Conservation (phyloP, 2,888 invertebrate genomes). For the Tipula confusa region DNA sequence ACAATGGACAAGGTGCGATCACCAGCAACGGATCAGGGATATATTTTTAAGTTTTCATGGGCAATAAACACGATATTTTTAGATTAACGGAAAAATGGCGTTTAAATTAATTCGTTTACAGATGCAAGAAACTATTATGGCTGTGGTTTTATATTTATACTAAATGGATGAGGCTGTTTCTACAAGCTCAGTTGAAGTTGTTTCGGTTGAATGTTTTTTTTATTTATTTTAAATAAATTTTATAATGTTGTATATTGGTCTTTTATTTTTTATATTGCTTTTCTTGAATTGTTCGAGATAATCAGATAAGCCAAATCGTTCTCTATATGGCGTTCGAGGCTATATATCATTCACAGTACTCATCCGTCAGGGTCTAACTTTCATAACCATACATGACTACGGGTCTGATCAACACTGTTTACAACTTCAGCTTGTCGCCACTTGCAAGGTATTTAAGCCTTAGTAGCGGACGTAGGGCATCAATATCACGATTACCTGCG, state of each 20-base stretch:
- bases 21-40: background rate
- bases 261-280: too few species aligned
- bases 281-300: too few species aligned
- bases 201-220: background rate
- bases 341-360: too few species aligned
- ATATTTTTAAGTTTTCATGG: background rate
- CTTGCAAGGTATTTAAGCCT: too few species aligned
- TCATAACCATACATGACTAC: too few species aligned
- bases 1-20: background rate
- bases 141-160: background rate
- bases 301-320: too few species aligned
- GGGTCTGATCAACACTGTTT: too few species aligned
- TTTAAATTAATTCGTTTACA: background rate
- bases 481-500: too few species aligned
- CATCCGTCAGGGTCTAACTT: too few species aligned
- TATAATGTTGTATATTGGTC: background rate
- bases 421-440: too few species aligned
- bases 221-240: background rate
- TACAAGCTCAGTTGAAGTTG: background rate
- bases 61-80: background rate
- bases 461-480: too few species aligned
- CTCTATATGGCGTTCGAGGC: too few species aligned
- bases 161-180: background rate
- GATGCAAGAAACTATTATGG: background rate
- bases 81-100: background rate